Evolutionary conservation across 2,888 invertebrate species (phyloP).

Genomic region (Serripes groenlandicus): DNA sequence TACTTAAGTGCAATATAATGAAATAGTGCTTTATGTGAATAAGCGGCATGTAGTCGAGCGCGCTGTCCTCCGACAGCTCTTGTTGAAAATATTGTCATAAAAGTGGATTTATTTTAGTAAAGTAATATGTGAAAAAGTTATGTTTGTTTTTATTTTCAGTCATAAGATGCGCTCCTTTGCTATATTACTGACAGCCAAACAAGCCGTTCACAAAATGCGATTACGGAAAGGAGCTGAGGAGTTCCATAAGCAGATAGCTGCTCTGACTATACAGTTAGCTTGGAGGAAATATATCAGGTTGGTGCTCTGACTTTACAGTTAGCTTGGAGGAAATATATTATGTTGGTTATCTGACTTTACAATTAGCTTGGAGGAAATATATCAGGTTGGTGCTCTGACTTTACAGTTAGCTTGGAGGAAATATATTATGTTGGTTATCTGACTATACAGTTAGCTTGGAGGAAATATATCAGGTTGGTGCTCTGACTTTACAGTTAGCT

Average conservation of each 20-base stretch:
- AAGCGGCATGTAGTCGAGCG: no score
- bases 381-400: constrained; percentile 81
- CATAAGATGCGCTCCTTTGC: constrained; percentile 76
- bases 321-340: neutral
- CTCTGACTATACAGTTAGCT: constrained; percentile 83
- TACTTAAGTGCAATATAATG: no score
- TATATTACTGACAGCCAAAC: constrained; percentile 75
- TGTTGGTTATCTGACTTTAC: constrained; percentile 79
- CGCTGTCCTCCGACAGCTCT: no score
- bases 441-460: constrained; percentile 84
- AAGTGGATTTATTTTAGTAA: no score
- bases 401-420: no score
- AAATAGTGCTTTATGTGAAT: no score
- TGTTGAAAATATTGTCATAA: no score
- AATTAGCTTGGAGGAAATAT: constrained; percentile 84
- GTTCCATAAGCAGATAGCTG: constrained; percentile 83
- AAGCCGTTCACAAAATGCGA: constrained; percentile 76
- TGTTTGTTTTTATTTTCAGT: constrained; percentile 57
- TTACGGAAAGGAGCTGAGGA: constrained; percentile 80
- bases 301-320: constrained; percentile 1
- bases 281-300: constrained; percentile 84
- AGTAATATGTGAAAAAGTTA: no score
- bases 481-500: no score
- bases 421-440: no score
- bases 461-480: constrained; percentile 82